Percentiles rank a stretch among this genome's conserved stretches.
Conservation (phyloP, 2,888 invertebrate genomes). For the Epirrhoe alternata region DNA sequence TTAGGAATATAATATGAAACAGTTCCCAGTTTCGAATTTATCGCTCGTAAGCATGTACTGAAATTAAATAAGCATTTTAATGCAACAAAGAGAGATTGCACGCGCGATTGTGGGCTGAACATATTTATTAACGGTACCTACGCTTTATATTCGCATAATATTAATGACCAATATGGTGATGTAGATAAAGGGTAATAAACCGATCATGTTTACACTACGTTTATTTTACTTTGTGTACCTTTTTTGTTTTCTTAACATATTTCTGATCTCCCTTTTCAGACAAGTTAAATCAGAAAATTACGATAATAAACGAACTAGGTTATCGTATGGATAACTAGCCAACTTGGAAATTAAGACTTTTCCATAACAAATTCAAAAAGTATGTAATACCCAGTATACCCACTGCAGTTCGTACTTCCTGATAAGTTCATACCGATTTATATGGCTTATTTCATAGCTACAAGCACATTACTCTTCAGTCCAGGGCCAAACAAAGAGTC, state of each 20-base stretch:
- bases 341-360: too few relatives aligned
- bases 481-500: neutral
- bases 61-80: conserved; percentile 32
- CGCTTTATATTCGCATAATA: conserved; percentile 19
- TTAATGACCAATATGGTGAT: conserved; percentile 32
- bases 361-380: too few relatives aligned
- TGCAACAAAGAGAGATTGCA: conserved; percentile 32
- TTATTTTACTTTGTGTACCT: neutral
- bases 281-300: neutral
- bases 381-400: too few relatives aligned
- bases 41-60: conserved; percentile 33
- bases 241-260: neutral
- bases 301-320: too few relatives aligned
- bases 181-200: conserved; percentile 18
- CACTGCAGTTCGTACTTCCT: neutral
- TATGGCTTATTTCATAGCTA: neutral
- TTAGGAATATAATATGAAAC: conserved; percentile 45
- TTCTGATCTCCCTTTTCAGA: neutral
- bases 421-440: neutral
- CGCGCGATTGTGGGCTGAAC: conserved; percentile 19
- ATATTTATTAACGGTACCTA: conserved; percentile 39
- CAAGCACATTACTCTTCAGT: neutral
- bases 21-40: conserved; percentile 33
- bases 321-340: too few relatives aligned
- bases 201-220: conserved; percentile 17